These are phyloP conservation scores for Pemphigus obesinymphae DNA, from an alignment of 1,140 invertebrate species.

Conservation along the genomic window DNA sequence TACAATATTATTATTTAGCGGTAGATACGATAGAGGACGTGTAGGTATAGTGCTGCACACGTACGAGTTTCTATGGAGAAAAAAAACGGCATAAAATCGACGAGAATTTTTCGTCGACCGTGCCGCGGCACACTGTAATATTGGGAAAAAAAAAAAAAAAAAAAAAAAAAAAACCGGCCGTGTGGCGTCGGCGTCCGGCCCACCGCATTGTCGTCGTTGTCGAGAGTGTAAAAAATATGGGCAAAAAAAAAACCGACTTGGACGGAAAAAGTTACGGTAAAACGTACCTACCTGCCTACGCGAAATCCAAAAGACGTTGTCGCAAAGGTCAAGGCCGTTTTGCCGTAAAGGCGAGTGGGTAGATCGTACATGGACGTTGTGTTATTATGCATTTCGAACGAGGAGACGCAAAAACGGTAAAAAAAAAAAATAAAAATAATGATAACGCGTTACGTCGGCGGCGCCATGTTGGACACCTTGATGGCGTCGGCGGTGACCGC, in stretches of 20 bases:
- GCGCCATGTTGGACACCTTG: slow-evolving; percentile 17
- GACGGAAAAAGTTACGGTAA: too few species aligned
- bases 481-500: neutral
- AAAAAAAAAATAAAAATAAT: too few species aligned
- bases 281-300: neutral
- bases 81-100: neutral
- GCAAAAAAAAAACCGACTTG: neutral
- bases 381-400: neutral
- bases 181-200: neutral
- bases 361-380: neutral
- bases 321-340: neutral
- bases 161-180: too few species aligned
- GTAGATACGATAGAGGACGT: too few species aligned
- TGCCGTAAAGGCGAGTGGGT: neutral
- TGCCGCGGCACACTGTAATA: neutral
- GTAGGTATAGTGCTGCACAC: too few species aligned
- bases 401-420: neutral
- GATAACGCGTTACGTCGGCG: neutral
- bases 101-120: neutral
- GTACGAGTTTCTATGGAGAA: neutral
- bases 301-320: neutral
- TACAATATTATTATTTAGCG: too few species aligned
- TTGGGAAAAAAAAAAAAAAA: too few species aligned
- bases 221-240: neutral
- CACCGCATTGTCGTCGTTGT: neutral